Evolutionary conservation across 1,140 invertebrate genomes (phyloP), one percentile per base, ranked within the genome.

Genomic region (Oryctes rhinoceros): DNA sequence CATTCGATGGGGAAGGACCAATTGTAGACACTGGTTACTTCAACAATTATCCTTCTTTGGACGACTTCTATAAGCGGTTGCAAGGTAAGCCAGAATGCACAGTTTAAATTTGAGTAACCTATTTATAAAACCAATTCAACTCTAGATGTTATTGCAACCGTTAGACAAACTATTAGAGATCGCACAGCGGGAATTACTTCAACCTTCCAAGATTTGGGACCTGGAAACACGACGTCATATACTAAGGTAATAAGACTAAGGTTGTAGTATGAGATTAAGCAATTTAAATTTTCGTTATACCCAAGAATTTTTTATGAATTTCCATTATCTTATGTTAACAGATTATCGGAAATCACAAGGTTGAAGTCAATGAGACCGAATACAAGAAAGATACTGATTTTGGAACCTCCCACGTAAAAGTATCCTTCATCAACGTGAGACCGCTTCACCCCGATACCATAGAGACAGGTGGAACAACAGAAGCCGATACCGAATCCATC

Each of bases 361-460:
- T 92, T 10, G 90, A 90, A 20, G 88, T 91, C 65, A 92, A 92
- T 81, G 89, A 91, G 82, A 91, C 91, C 0, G 89, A 88, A 11
- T 91, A 89, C 84, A 82, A 84, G 20, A 85, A 88, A 24, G 87
- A 88, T 18, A 86, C 88, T 77, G 88, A 88, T 15, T 84, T 87
- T 49, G 82, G 83, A 20, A 87, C 87, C 15, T 84, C 88, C 1
- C 81, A 89, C 76, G 89, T 90, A 83, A 89, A 89, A 82, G 85
- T 91, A 4, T 88, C 89, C 18, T 85, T 89, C 15, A 87, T 92
- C 37, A 89, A 91, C 79, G 87, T 91, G 0, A 86, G 89, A 81
- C 90, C 91, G 0, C 83, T 86, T n/a, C 85, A 83, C 65, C 83
- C 81, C 30, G 65, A 71, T 9, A 71, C 65, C 35, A 71, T 37